Percentiles rank a stretch among this genome's conserved stretches.
phyloP scores from a whole-genome alignment of 2,888 invertebrate genomes.

The Sympetrum striolatum region DNA sequence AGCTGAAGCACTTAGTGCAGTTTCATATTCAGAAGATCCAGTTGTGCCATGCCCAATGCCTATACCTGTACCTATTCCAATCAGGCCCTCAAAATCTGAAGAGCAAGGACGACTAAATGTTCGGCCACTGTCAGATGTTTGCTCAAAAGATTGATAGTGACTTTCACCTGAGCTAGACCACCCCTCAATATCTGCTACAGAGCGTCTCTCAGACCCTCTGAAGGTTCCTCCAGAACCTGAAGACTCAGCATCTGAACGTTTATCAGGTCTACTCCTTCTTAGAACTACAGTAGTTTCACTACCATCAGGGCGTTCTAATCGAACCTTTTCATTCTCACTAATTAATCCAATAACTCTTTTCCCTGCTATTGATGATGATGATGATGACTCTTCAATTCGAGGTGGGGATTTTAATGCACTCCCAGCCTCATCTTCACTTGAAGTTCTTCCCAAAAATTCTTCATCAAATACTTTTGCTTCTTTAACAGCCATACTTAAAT shows the following conservation, averaged over 20 bases:
- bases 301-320: conserved; percentile 55
- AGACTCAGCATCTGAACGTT: conserved; percentile 52
- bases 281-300: conserved; percentile 48
- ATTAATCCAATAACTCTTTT: conserved; percentile 52
- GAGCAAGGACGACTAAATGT: conserved; percentile 79
- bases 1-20: conserved; percentile 76
- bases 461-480: conserved; percentile 49
- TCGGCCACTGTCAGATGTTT: conserved; percentile 67
- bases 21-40: conserved; percentile 81
- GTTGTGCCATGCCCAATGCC: conserved; percentile 57
- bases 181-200: conserved; percentile 78
- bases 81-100: conserved; percentile 79
- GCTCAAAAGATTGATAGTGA: conserved; percentile 87
- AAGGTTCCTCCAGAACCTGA: conserved; percentile 55
- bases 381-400: conserved; percentile 62
- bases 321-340: conserved; percentile 55
- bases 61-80: conserved; percentile 65
- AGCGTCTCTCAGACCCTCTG: conserved; percentile 68
- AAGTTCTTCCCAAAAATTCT: conserved; percentile 57
- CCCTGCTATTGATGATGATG: conserved; percentile 55
- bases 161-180: conserved; percentile 90
- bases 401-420: conserved; percentile 61
- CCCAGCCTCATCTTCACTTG: conserved; percentile 60
- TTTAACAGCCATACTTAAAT: conserved; percentile 34
- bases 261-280: conserved; percentile 46